Evolutionary conservation across 2,797 vertebrate species (phyloP).

Genomic region (Mus minutoides): DNA sequence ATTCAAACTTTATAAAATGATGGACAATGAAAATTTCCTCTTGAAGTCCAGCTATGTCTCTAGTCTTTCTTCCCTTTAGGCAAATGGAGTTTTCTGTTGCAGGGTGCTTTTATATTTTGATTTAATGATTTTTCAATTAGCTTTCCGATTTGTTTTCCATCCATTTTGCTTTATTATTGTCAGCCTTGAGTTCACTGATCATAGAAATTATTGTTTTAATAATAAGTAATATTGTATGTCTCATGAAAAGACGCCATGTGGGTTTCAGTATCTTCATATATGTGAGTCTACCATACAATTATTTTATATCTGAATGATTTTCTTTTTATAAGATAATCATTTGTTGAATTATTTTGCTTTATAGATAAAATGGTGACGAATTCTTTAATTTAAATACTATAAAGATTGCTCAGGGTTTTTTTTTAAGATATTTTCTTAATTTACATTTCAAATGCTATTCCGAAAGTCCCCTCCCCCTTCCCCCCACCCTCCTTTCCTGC

Average conservation of each 20-base stretch:
- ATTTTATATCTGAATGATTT: slow-evolving; percentile 53
- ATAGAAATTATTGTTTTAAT: slow-evolving; percentile 30
- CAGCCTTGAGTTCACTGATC: slow-evolving; percentile 11
- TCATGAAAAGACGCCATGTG: not conserved
- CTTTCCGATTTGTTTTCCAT: slow-evolving; percentile 26
- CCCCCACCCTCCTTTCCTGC: no score
- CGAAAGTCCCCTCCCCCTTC: no score
- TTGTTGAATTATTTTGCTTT: slow-evolving; percentile 55
- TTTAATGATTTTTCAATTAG: slow-evolving; percentile 46
- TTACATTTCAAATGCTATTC: no score
- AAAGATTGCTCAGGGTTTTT: slow-evolving; percentile 39
- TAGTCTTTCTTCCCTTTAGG: not conserved
- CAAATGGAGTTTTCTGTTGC: not conserved
- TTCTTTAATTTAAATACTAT: slow-evolving; percentile 39
- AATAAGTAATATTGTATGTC: not conserved
- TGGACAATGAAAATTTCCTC: not conserved
- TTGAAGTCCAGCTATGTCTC: not conserved
- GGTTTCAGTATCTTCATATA: slow-evolving; percentile 46
- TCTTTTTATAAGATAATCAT: slow-evolving; percentile 1
- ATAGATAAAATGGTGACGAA: not conserved
- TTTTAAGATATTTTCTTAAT: no score
- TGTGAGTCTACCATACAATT: slow-evolving; percentile 46
- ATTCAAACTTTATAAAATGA: not conserved
- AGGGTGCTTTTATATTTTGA: slow-evolving; percentile 37
- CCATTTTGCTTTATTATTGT: slow-evolving; percentile 57